Evolutionary conservation across 2,113 vertebrate genomes (phyloP), one percentile per base, ranked within the genome.

Genomic region (Melanocharis versteri): DNA sequence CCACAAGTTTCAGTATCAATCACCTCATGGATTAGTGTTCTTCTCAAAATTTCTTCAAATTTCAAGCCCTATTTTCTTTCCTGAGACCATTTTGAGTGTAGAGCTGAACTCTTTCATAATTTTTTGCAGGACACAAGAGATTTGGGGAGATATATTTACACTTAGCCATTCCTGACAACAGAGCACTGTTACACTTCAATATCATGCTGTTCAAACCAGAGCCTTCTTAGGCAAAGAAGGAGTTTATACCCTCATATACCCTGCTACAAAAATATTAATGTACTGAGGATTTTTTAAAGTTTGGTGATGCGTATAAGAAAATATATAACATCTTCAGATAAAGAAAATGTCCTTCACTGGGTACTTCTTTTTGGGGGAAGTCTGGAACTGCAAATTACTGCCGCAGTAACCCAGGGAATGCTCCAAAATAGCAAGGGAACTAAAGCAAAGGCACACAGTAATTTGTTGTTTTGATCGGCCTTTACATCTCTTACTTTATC

Each of bases 281-380:
- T 45, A 64, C 11, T 64, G 13, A 9, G 4, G 5, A 1, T 3
- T 4, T 44, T 92, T 73, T 42, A 3, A n/a, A 62, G 13, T 6
- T 53, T 9, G 1, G 5, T 39, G 28, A 48, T 0, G 0, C 3
- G 22, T 33, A 51, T 18, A 2, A 69, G 13, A 4, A 87, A 72
- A 50, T 1, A 5, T 7, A 21, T 37, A 57, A 35, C 1, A 26
- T 31, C 28, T 81, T 89, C 54, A 69, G 47, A 85, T 33, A 44
- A 60, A 18, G 33, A 13, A 82, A 79, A 64, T 40, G 3, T 10
- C 6, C 23, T 13, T 72, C 2, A 1, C 3, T 3, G 1, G 39
- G 15, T 13, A 60, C 13, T 71, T 79, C 3, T 73, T 31, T 70
- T 16, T 10, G 10, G 5, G 7, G 17, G 5, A 81, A 60, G 39